These are phyloP conservation scores for Himantopus leucocephalus DNA, from an alignment of 2,113 vertebrate species.

Conservation along the genomic window DNA sequence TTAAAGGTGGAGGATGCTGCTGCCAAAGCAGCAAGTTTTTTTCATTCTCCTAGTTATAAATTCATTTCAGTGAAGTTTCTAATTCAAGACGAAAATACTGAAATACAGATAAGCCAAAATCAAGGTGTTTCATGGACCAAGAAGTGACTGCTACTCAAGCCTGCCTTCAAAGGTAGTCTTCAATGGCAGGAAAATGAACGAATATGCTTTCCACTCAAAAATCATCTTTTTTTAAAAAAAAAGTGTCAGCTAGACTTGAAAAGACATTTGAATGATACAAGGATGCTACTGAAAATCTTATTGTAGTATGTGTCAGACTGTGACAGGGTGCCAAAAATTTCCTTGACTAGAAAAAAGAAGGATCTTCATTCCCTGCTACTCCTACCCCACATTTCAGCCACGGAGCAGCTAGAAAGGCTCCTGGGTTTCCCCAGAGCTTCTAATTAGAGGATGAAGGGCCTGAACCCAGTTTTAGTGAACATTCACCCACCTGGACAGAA, in stretches of 20 bases:
- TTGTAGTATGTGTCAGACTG: background rate
- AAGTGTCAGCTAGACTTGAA: background rate
- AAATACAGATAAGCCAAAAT: background rate
- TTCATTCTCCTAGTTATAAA: background rate
- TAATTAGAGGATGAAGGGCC: background rate
- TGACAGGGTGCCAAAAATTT: background rate
- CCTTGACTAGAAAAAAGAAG: background rate
- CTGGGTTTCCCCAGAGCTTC: background rate
- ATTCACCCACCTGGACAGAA: background rate
- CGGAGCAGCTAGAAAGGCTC: background rate
- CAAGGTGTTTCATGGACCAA: background rate
- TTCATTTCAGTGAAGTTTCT: background rate
- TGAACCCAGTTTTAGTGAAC: background rate
- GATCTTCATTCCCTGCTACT: background rate
- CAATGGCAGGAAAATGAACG: background rate
- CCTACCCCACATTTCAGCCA: background rate
- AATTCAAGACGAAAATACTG: background rate
- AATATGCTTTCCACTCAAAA: background rate
- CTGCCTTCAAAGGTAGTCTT: background rate
- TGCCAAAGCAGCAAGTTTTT: background rate
- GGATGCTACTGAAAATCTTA: background rate
- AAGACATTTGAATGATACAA: background rate
- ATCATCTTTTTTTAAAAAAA: background rate
- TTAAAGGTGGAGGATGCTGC: background rate
- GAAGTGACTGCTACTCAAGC: background rate